phyloP scores from a whole-genome alignment of 2,888 invertebrate species.

The Zootermopsis nevadensis region DNA sequence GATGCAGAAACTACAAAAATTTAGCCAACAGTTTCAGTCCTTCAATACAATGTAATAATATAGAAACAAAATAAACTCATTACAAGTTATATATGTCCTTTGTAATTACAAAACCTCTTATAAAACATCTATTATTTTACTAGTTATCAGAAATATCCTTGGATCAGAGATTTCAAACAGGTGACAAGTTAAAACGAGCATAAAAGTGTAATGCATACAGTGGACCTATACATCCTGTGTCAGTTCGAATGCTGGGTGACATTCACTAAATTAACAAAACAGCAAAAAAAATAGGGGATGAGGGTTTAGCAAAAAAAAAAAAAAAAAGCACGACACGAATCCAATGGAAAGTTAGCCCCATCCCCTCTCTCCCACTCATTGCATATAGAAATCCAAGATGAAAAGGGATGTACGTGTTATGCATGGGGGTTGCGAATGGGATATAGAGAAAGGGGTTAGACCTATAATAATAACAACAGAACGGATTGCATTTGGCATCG shows the following conservation, averaged over 20 bases:
- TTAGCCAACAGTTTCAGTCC: too few species aligned
- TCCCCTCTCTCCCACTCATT: not conserved
- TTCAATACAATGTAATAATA: too few species aligned
- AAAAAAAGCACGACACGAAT: not conserved
- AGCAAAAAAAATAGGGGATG: too few species aligned
- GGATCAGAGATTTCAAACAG: not conserved
- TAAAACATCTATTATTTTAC: too few species aligned
- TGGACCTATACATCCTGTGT: not conserved
- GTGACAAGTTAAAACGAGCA: not conserved
- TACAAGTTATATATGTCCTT: too few species aligned
- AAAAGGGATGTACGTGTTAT: slow-evolving; percentile 12
- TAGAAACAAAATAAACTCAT: too few species aligned
- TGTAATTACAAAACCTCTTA: too few species aligned
- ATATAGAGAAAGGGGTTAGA: not conserved
- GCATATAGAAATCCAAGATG: slow-evolving; percentile 4
- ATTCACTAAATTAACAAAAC: slow-evolving; percentile 1
- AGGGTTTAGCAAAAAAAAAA: not conserved
- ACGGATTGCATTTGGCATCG: slow-evolving; percentile 21
- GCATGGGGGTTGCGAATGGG: not conserved
- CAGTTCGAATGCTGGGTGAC: not conserved
- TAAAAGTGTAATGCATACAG: not conserved
- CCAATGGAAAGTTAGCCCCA: not conserved
- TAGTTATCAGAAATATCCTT: not conserved
- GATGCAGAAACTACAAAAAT: too few species aligned
- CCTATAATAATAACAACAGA: slow-evolving; percentile 1